Evolutionary conservation across 2,797 vertebrate genomes (phyloP), one percentile per base, ranked within the genome.

Genomic region (Harpagifer antarcticus): DNA sequence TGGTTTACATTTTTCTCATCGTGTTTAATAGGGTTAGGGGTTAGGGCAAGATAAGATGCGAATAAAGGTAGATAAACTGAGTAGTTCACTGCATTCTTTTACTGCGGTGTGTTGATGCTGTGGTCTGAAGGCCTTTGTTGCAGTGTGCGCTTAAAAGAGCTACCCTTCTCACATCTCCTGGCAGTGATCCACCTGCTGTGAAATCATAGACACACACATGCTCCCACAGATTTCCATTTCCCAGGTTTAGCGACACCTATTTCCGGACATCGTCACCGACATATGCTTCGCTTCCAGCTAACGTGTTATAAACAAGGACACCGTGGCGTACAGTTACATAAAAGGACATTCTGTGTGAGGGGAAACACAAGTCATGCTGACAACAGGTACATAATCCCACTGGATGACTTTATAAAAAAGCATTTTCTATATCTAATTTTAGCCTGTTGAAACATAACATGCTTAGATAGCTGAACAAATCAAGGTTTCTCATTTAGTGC

Each of bases 241-340:
- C 19, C 43, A 76, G 61, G 72, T 81, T 72, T 13, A 17, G 68
- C 72, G 82, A 82, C 76, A 79, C 45, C 62, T 40, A 48, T 58
- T 79, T 49, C 23, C 9, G 17, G 79, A 19, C 76, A 74, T 11
- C 68, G 77, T 70, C 84, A 40, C 61, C 9, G 61, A 78, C 83
- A 84, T 86, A 83, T 76, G 77, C 75, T 81, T 68, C 1, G 42
- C 58, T 74, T 73, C 79, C 60, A 50, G 66, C 57, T 44, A 10
- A 47, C 8, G 74, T 79, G 80, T 57, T 68, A 70, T 68, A 65
- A 74, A 79, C 76, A 81, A 82, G 68, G 72, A 72, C 73, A 53
- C 62, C 3, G 65, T 7, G 27, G 78, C 63, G 45, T 78, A 65
- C 61, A 40, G 72, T 85, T 72, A 65, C 78, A 76, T 74, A 74